phyloP scores from a whole-genome alignment of 2,797 vertebrate genomes.

The Sylvilagus floridanus region DNA sequence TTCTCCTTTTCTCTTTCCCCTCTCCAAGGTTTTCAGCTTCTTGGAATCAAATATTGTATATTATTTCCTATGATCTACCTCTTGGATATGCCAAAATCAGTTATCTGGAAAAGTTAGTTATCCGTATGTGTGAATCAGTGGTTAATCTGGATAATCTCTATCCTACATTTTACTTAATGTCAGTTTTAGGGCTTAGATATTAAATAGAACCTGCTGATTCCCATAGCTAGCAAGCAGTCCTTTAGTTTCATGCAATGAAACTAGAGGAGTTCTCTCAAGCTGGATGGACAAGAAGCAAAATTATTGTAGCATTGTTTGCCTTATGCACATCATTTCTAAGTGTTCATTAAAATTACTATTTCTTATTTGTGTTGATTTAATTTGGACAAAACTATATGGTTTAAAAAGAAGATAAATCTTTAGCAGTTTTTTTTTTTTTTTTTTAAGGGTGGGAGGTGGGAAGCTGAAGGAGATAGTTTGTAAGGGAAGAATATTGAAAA shows the following conservation, averaged over 20 bases:
- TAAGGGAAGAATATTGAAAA: not conserved
- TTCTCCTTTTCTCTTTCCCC: conserved; percentile 38
- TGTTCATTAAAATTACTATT: not conserved
- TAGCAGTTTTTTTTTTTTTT: not conserved
- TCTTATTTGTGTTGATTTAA: conserved; percentile 35
- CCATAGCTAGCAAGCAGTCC: not conserved
- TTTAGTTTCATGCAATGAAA: not conserved
- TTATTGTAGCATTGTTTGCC: not conserved
- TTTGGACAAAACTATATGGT: not conserved
- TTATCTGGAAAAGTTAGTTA: conserved; percentile 70
- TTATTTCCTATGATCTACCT: conserved; percentile 38
- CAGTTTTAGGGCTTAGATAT: conserved; percentile 11
- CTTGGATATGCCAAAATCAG: not conserved
- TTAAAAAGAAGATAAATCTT: not conserved
- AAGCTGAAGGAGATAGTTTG: not conserved
- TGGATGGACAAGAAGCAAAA: not conserved
- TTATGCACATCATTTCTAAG: not conserved
- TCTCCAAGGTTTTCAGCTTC: conserved; percentile 27
- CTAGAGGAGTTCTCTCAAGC: not conserved
- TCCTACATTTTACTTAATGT: conserved; percentile 17
- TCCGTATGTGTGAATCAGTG: conserved; percentile 44
- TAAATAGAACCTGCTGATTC: conserved; percentile 41
- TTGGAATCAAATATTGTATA: conserved; percentile 48
- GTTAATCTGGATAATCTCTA: conserved; percentile 59
- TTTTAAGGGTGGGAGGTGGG: not conserved